Base-by-base conservation (phyloP, 2,888 invertebrate genomes). In the Andrena flavipes region DNA sequence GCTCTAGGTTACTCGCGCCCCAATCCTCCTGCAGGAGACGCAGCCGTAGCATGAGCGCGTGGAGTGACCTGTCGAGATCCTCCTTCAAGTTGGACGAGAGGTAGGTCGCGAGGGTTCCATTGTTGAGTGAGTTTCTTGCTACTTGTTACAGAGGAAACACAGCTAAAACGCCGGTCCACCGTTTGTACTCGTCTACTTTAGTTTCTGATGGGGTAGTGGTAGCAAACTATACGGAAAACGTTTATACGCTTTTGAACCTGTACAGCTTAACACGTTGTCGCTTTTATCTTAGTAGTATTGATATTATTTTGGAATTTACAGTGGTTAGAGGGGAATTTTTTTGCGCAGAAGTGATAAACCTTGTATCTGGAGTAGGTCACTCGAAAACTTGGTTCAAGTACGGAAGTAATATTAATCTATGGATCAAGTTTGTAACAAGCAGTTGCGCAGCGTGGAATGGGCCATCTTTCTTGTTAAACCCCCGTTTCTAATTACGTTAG, bases 11-110 rank as follows among this genome's bases (percentile, higher is more conserved):
- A 60, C 82, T 91, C 23, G 84, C 89, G 13, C 88, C 90, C 2
- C 92, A 91, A 82, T 72, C 89, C 0, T 89, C 91, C 3, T 90
- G 87, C 76, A 78, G 91, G n/a, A 87, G 92, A 42, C 88, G 92
- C 6, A 93, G 93, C 94, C 92, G 95, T 51, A 97, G 97, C 86
- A 97, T 97, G 97, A 97, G 97, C 91, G 97, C 97, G 54, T 97
- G 97, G 97, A 97, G 97, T 91, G 97, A 97, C 92, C 96, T 97
- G 92, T 97, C 97, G 91, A 95, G 97, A 76, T 97, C 97, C 87
- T 97, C 97, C 93, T 97, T 97, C 95, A 96, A 96, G 90, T 95
- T 97, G 91, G 97, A 97, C 87, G 97, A 97, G 93, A 96, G 97
- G 97, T 97, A 92, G 48, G 87, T 73, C n/a, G 30, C n/a, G 30